Conservation (phyloP, 2,888 invertebrate genomes). For the Anagyrus pseudococci region DNA sequence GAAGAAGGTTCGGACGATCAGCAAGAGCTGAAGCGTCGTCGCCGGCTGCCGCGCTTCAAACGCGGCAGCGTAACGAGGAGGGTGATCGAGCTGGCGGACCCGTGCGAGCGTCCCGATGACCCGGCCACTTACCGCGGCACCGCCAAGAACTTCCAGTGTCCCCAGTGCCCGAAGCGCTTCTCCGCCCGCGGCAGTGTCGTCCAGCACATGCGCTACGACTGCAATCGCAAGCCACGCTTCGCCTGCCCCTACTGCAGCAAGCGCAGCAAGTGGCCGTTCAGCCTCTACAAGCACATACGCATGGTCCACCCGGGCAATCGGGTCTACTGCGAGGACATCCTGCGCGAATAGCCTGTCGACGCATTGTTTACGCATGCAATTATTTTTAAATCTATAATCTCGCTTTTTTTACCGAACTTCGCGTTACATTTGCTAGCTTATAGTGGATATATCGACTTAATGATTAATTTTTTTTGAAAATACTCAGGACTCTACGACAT, state of each 20-base stretch:
- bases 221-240: slow-evolving; percentile 39
- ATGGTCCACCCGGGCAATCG: slow-evolving; percentile 14
- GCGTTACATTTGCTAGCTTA: no score
- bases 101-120: not conserved
- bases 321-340: slow-evolving; percentile 27
- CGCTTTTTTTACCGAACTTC: no score
- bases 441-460: no score
- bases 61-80: not conserved
- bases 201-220: slow-evolving; percentile 57
- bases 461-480: no score
- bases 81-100: not conserved
- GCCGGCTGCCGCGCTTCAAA: not conserved
- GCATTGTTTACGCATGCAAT: no score
- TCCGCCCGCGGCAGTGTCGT: slow-evolving; percentile 26
- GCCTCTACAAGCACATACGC: slow-evolving; percentile 32
- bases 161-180: slow-evolving; percentile 31
- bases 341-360: no score
- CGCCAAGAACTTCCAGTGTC: slow-evolving; percentile 29
- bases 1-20: no score
- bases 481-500: no score
- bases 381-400: no score
- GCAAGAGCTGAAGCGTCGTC: not conserved
- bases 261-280: slow-evolving; percentile 31
- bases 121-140: not conserved
- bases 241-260: slow-evolving; percentile 24